Evolutionary conservation across 2,797 vertebrate genomes (phyloP).

Genomic region (Hyperoplus immaculatus): DNA sequence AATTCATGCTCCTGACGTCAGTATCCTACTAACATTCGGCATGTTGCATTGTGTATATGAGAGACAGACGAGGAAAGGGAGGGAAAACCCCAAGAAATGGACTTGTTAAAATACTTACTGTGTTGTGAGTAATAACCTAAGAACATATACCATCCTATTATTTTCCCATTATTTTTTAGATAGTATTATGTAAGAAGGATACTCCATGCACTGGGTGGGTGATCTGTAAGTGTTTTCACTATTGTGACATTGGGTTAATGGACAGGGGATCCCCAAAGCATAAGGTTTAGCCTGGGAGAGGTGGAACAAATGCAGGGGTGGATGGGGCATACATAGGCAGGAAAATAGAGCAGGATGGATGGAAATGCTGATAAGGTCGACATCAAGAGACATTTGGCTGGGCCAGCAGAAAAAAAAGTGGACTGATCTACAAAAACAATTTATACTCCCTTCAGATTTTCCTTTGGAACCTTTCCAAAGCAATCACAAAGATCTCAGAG

Average conservation of each 20-base stretch:
- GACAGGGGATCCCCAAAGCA: constrained; percentile 64
- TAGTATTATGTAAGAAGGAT: background rate
- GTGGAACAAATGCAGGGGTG: constrained; percentile 25
- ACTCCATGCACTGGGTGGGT: background rate
- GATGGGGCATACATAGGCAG: constrained; percentile 67
- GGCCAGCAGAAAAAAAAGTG: constrained; percentile 70
- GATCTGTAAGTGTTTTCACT: constrained; percentile 29
- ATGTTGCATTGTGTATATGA: constrained; percentile 45
- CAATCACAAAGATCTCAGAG: constrained; percentile 56
- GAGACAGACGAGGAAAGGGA: constrained; percentile 23
- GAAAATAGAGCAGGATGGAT: constrained; percentile 82
- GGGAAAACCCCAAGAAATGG: constrained; percentile 16
- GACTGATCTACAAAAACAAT: constrained; percentile 68
- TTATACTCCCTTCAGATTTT: constrained; percentile 71
- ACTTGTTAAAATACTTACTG: background rate
- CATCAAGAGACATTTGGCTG: constrained; percentile 74
- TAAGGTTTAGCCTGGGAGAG: constrained; percentile 56
- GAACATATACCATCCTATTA: background rate
- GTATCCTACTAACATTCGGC: constrained; percentile 60
- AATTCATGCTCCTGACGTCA: constrained; percentile 69
- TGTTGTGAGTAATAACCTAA: constrained; percentile 4
- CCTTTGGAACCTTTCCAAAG: constrained; percentile 73
- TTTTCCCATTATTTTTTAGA: background rate
- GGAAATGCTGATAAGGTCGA: constrained; percentile 82
- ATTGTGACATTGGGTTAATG: constrained; percentile 42